Conservation (phyloP, 2,797 vertebrate species). For the Phataginus tricuspis region DNA sequence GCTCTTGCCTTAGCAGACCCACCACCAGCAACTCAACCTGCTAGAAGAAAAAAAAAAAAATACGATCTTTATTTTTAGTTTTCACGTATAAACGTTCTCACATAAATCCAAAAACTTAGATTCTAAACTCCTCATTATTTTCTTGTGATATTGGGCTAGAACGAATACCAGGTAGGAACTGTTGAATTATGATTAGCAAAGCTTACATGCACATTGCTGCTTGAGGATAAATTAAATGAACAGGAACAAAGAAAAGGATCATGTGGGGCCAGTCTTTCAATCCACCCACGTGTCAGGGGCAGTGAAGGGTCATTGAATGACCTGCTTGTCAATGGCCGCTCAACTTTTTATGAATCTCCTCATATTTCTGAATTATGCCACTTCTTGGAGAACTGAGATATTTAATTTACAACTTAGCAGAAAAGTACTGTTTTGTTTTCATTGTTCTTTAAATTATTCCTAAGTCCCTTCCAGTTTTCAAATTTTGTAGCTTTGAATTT, state of each 20-base stretch:
- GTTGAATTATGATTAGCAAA: neutral
- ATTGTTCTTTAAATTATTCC: neutral
- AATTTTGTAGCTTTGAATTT: neutral
- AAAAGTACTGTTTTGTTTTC: neutral
- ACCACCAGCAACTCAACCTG: conserved; percentile 36
- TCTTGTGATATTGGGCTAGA: neutral
- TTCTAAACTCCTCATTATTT: neutral
- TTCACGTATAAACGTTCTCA: neutral
- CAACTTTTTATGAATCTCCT: neutral
- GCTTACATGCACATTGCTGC: neutral
- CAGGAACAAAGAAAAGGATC: neutral
- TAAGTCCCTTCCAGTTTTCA: neutral
- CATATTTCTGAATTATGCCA: neutral
- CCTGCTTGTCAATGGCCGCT: neutral
- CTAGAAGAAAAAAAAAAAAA: neutral
- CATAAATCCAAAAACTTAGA: neutral
- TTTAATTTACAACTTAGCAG: neutral
- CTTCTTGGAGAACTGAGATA: neutral
- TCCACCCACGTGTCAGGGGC: neutral
- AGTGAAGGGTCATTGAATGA: neutral
- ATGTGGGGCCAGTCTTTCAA: fast-evolving
- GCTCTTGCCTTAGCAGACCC: conserved; percentile 40
- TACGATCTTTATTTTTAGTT: neutral
- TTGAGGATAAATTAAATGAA: neutral
- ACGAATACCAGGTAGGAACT: conserved; percentile 32